phyloP scores from a whole-genome alignment of 2,113 vertebrate genomes.

The Clarias gariepinus region DNA sequence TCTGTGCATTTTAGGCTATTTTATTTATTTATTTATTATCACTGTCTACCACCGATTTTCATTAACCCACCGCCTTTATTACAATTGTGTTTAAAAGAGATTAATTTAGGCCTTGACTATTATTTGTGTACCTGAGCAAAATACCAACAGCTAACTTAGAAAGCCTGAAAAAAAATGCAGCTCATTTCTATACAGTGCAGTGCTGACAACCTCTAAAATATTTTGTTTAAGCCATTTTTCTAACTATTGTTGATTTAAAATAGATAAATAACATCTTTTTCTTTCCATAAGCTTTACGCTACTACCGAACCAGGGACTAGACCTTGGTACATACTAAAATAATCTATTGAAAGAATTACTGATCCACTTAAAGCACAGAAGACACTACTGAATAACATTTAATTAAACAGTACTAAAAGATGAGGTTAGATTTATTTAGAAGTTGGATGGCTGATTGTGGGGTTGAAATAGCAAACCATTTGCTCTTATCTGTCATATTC shows the following conservation, averaged over 20 bases:
- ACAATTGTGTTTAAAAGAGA: conserved; percentile 49
- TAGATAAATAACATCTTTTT: not conserved
- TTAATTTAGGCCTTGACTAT: conserved; percentile 21
- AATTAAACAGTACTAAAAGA: not conserved
- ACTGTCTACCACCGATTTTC: conserved; percentile 32
- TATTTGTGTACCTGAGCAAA: conserved; percentile 40
- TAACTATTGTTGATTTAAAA: not conserved
- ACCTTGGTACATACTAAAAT: not conserved
- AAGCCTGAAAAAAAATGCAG: conserved; percentile 25
- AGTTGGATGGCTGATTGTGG: not conserved
- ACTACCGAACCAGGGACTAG: not conserved
- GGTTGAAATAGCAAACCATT: not conserved
- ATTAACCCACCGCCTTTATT: conserved; percentile 50
- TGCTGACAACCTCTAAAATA: not conserved
- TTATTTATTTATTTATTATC: conserved; percentile 55
- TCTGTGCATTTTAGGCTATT: not conserved
- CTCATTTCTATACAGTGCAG: not conserved
- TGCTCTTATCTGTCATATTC: not conserved
- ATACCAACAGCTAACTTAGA: conserved; percentile 22
- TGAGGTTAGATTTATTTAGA: not conserved
- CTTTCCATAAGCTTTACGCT: not conserved
- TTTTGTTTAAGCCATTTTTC: not conserved
- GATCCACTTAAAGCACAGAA: not conserved
- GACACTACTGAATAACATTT: not conserved
- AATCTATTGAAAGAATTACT: not conserved